phyloP scores from a whole-genome alignment of 2,888 invertebrate genomes.

The Biston stratarius region DNA sequence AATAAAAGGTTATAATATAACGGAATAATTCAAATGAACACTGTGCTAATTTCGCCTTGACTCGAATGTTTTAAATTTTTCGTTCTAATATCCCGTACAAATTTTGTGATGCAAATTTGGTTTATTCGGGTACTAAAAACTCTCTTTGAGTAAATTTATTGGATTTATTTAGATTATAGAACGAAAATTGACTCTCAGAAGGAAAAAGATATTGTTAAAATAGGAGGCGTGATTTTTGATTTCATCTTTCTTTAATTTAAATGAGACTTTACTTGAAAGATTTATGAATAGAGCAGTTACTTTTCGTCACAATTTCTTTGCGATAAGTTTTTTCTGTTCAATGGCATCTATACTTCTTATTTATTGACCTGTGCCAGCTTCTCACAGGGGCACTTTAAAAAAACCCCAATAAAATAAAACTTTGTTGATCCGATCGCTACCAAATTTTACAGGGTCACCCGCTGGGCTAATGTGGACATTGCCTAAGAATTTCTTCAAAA shows the following conservation, averaged over 20 bases:
- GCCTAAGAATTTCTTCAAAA: too few relatives aligned
- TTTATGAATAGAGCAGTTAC: background rate
- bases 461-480: too few relatives aligned
- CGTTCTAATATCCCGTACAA: conserved; percentile 11
- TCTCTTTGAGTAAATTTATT: conserved; percentile 25
- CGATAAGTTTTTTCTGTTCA: too few relatives aligned
- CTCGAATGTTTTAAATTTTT: conserved; percentile 8
- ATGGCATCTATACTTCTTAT: too few relatives aligned
- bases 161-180: conserved; percentile 27
- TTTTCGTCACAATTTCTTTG: too few relatives aligned
- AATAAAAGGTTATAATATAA: background rate
- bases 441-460: too few relatives aligned
- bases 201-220: background rate
- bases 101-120: conserved; percentile 28
- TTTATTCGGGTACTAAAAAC: conserved; percentile 25
- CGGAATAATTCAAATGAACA: conserved; percentile 11
- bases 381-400: too few relatives aligned
- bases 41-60: background rate
- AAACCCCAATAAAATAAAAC: too few relatives aligned
- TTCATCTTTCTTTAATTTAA: background rate
- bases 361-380: too few relatives aligned
- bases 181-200: conserved; percentile 25
- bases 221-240: conserved; percentile 12
- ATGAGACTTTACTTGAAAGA: background rate
- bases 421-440: too few relatives aligned